Percentiles rank a stretch among this genome's conserved stretches.
These are phyloP conservation scores for Toxotes jaculatrix DNA, from an alignment of 2,113 vertebrate genomes.

Conservation along the genomic window DNA sequence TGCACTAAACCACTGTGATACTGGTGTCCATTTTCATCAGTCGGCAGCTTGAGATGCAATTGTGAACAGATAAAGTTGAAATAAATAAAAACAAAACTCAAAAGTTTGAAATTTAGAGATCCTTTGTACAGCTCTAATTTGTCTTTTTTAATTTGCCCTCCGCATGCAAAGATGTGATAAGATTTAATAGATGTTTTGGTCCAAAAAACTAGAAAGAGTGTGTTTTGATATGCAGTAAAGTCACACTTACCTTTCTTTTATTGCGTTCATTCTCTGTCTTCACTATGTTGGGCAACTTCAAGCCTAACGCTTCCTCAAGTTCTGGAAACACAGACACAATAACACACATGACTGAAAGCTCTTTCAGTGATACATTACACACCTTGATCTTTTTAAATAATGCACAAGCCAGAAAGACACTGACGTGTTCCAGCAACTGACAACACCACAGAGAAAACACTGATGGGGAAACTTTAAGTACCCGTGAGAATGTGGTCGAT, in stretches of 20 bases:
- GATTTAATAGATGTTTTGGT: not conserved
- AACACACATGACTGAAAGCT: not conserved
- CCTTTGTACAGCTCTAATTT: not conserved
- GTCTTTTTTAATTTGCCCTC: not conserved
- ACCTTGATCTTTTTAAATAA: constrained; percentile 5
- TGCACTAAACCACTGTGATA: constrained; percentile 38
- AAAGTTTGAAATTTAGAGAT: not conserved
- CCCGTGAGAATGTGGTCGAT: constrained; percentile 92
- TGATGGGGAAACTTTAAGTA: constrained; percentile 44
- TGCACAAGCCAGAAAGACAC: not conserved
- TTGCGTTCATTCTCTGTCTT: constrained; percentile 52
- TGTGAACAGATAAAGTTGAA: constrained; percentile 1
- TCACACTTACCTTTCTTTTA: constrained; percentile 85
- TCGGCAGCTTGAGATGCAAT: constrained; percentile 47
- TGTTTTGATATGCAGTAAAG: not conserved
- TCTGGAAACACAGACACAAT: constrained; percentile 78
- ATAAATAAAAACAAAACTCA: not conserved
- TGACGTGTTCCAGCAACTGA: fast-evolving
- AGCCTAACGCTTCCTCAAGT: constrained; percentile 84
- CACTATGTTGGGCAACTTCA: constrained; percentile 38
- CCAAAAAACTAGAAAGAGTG: too few species aligned
- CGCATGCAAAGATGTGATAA: not conserved
- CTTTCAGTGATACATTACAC: not conserved
- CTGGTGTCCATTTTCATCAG: constrained; percentile 67
- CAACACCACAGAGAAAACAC: not conserved